These are phyloP conservation scores for Tenthredo notha DNA, from an alignment of 2,888 invertebrate genomes.

Conservation along the genomic window DNA sequence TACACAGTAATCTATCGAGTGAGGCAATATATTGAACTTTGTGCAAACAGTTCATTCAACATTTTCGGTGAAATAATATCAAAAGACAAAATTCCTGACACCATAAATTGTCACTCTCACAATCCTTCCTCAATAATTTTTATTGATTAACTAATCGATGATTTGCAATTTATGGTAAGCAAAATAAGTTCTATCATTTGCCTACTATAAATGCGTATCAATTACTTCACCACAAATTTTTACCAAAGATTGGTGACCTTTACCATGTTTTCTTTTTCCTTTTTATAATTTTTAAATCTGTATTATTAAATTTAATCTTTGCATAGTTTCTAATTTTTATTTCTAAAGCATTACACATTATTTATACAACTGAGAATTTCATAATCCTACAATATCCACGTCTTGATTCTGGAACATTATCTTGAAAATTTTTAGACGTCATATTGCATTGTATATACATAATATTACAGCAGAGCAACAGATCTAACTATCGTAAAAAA, in stretches of 20 bases:
- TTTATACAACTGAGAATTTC: slow-evolving; percentile 26
- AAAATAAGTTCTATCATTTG: slow-evolving; percentile 8
- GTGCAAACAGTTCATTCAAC: slow-evolving; percentile 18
- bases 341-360: slow-evolving; percentile 19
- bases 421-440: slow-evolving; percentile 35
- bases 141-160: neutral
- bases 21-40: slow-evolving; percentile 39
- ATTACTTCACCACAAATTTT: neutral
- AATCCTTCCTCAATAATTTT: neutral
- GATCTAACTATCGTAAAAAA: slow-evolving; percentile 9
- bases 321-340: slow-evolving; percentile 18
- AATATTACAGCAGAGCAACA: slow-evolving; percentile 36
- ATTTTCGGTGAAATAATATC: neutral
- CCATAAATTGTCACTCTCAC: neutral
- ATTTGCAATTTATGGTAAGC: slow-evolving; percentile 3
- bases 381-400: slow-evolving; percentile 21
- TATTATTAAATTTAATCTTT: slow-evolving; percentile 37
- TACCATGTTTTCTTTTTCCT: neutral
- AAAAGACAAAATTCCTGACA: neutral
- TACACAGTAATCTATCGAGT: slow-evolving; percentile 1
- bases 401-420: slow-evolving; percentile 11
- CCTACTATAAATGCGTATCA: neutral
- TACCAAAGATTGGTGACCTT: neutral
- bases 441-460: slow-evolving; percentile 30
- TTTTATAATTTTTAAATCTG: neutral